Evolutionary conservation across 2,797 vertebrate species (phyloP), one percentile per base, ranked within the genome.

Genomic region (Hozukius guyotensis): DNA sequence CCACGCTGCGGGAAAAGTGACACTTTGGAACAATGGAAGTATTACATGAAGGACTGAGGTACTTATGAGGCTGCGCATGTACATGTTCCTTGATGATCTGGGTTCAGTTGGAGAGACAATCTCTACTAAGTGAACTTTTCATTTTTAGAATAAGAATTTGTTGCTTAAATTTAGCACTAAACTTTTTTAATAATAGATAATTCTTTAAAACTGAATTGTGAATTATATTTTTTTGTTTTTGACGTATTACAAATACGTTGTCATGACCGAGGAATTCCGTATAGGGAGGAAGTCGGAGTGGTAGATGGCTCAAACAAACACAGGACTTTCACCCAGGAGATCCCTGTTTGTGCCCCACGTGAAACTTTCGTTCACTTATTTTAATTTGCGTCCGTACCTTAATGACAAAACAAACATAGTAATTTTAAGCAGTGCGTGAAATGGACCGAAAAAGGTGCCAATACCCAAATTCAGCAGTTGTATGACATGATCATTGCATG

Each of bases 21-120:
- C 5, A 6, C 46, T 73, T 59, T 81, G 42, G 61, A 61, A 63
- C 57, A 82, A 75, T 68, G 20, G 6, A 59, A 65, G 31, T 4
- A 46, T 61, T 27, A 60, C 61, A 77, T 29, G 38, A 61, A 63
- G 72, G 67, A 31, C 68, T 13, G 64, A 65, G 64, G 60, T 20
- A 2, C 36, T 29, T 25, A 4, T 55, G 49, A 53, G 14, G 32
- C 24, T 29, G 24, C 5, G 24, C 8, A 31, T 63, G 20, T 27
- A 5, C 11, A 27, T 42, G 25, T 68, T 24, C 69, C 49, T 29
- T 38, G 55, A 66, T 63, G 18, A 70, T 75, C 36, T 59, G 34
- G 27, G 16, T 7, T 68, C 8, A n/a, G 20, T 63, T 12, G 7
- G 25, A 34, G 9, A 27, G 16, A 71, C 31, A 2, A 65, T 36